These are phyloP conservation scores for Muscidifurax raptorellus DNA, from an alignment of 1,140 invertebrate genomes.

Conservation along the genomic window DNA sequence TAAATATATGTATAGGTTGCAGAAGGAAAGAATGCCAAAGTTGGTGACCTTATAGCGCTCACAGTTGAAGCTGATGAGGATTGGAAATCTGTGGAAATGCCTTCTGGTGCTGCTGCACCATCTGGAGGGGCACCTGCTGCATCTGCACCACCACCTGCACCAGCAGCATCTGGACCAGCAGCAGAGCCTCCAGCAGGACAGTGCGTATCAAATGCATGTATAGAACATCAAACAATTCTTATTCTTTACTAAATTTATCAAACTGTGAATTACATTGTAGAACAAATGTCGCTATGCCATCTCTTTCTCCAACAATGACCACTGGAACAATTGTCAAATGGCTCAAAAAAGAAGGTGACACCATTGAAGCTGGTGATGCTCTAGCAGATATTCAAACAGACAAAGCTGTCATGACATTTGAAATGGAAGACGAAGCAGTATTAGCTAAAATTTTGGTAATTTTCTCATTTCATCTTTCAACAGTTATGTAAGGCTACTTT, in stretches of 20 bases:
- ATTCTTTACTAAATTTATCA: background rate
- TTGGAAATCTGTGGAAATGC: slow-evolving; percentile 68
- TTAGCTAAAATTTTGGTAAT: slow-evolving; percentile 90
- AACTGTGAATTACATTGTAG: slow-evolving; percentile 54
- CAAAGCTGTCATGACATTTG: slow-evolving; percentile 99
- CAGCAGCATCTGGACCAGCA: slow-evolving; percentile 59
- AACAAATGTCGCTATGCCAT: slow-evolving; percentile 82
- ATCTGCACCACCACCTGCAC: slow-evolving; percentile 54
- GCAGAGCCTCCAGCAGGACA: slow-evolving; percentile 64
- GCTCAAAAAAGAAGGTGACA: slow-evolving; percentile 97
- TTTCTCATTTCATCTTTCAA: slow-evolving; percentile 34
- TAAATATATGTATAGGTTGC: slow-evolving; percentile 37
- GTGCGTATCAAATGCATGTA: slow-evolving; percentile 57
- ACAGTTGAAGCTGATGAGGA: slow-evolving; percentile 84
- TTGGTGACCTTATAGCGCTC: slow-evolving; percentile 91
- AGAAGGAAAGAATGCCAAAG: slow-evolving; percentile 77
- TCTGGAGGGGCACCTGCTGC: slow-evolving; percentile 59
- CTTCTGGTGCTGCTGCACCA: slow-evolving; percentile 58
- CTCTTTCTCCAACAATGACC: slow-evolving; percentile 99
- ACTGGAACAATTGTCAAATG: slow-evolving; percentile 96
- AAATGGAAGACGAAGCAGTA: slow-evolving; percentile 97
- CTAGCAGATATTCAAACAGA: slow-evolving; percentile 99
- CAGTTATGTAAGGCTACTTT: background rate
- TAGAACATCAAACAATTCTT: background rate
- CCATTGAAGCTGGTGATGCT: slow-evolving; percentile 86